phyloP scores from a whole-genome alignment of 2,888 invertebrate species.

The Hypena proboscidalis region DNA sequence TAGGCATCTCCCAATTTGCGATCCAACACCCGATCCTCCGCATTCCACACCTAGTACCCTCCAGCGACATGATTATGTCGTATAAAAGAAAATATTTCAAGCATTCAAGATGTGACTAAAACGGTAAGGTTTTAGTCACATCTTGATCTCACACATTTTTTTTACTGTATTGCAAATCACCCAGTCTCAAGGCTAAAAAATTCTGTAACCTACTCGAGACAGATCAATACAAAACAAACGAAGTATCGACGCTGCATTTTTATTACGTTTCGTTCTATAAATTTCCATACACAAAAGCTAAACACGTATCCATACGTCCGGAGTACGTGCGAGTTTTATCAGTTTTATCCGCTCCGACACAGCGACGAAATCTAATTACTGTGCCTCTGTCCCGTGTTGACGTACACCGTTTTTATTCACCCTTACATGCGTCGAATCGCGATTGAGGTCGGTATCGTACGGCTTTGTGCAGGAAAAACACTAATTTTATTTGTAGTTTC shows the following conservation, averaged over 20 bases:
- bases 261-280: constrained; percentile 1
- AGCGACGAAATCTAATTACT: constrained; percentile 51
- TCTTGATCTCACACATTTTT: no score
- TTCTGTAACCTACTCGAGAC: not conserved
- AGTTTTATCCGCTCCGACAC: constrained; percentile 31
- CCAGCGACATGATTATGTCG: no score
- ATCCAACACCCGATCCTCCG: no score
- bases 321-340: constrained; percentile 34
- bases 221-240: not conserved
- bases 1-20: no score
- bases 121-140: no score
- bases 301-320: constrained; percentile 17
- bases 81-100: no score
- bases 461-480: constrained; percentile 18
- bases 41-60: no score
- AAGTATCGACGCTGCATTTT: constrained; percentile 9
- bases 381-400: constrained; percentile 39
- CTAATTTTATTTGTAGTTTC: constrained; percentile 24
- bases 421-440: constrained; percentile 39
- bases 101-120: no score
- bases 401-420: constrained; percentile 43
- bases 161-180: no score
- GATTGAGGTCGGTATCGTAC: constrained; percentile 34
- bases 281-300: constrained; percentile 16
- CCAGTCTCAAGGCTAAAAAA: no score